Evolutionary conservation across 2,888 invertebrate species (phyloP).

Genomic region (Ochlodes sylvanus): DNA sequence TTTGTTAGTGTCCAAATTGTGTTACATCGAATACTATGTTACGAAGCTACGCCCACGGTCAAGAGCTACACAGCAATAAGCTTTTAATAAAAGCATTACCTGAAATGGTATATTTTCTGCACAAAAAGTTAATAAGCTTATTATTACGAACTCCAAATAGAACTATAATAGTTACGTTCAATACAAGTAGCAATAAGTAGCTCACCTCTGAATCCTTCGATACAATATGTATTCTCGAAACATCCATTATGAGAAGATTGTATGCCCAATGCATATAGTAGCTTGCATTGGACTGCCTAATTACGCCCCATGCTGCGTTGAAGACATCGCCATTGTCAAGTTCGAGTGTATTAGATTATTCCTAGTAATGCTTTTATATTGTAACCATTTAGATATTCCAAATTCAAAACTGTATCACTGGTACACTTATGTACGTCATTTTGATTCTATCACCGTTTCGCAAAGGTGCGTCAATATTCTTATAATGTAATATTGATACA

Average conservation of each 20-base stretch:
- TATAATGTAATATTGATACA: too few species aligned
- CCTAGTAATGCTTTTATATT: slow-evolving; percentile 18
- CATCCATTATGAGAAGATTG: slow-evolving; percentile 30
- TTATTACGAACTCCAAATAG: neutral
- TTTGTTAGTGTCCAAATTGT: neutral
- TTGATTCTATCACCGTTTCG: too few species aligned
- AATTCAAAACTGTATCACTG: too few species aligned
- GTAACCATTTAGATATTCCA: neutral
- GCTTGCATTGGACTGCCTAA: slow-evolving; percentile 61
- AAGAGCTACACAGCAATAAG: too few species aligned
- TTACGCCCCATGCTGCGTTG: slow-evolving; percentile 55
- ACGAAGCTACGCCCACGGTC: too few species aligned
- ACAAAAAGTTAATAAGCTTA: too few species aligned
- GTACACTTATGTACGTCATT: too few species aligned
- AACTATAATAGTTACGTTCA: neutral
- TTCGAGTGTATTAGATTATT: slow-evolving; percentile 29
- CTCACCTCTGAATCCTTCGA: slow-evolving; percentile 1
- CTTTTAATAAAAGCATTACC: too few species aligned
- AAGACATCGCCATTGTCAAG: slow-evolving; percentile 52
- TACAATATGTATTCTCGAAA: slow-evolving; percentile 23
- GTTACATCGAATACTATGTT: too few species aligned
- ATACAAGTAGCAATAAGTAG: slow-evolving; percentile 29
- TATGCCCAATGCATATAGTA: slow-evolving; percentile 31
- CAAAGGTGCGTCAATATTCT: too few species aligned
- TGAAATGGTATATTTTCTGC: too few species aligned